Base-by-base conservation (phyloP, 92 coral and sea anemone species). In the Epizoanthus ramosus region DNA sequence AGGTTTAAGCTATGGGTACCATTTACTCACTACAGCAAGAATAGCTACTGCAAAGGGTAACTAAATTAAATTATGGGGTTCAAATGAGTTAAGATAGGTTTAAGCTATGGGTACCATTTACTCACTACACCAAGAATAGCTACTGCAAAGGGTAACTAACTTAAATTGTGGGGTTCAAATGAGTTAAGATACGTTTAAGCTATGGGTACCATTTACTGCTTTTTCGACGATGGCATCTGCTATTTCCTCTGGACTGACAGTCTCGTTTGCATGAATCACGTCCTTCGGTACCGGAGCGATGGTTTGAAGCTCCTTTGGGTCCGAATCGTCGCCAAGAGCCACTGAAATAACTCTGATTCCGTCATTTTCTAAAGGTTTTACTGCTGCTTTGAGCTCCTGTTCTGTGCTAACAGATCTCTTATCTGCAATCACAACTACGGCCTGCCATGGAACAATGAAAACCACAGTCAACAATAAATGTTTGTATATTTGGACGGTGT, bases 381-480 rank as follows among this genome's bases (percentile, higher is more conserved):
- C 63, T 39, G 77, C 87, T 35, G 64, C n/a, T 47, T 54, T 47
- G 19, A 87, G 64, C 14, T 83, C 79, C 8, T 83, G 79, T 22
- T 83, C 74, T 45, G 80, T 33, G 24, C 82, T 77, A 35, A 22
- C 57, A 12, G 82, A 77, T 21, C 71, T 54, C 22, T 60, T 77
- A 57, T 77, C 82, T 65, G 90, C 39, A 58, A 87, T 74, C n/a
- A 87, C 83, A 18, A 87, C 84, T 19, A 87, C 60, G 25, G 75
- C 87, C 79, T 87, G 64, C 3, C 7, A 9, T 12, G 5, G 22
- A 67, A 2, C 43, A 6, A 19, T 3, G 8, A 77, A 21, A 61
- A 75, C 16, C 12, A 50, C 14, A 6, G 54, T 50, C 54, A 50
- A 13, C 54, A 50, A 50, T 50, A 50, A 50, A 50, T 47, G 39